Percentiles rank a stretch among this genome's conserved stretches.
Conservation (phyloP, 2,797 vertebrate genomes). For the Salmo trutta region DNA sequence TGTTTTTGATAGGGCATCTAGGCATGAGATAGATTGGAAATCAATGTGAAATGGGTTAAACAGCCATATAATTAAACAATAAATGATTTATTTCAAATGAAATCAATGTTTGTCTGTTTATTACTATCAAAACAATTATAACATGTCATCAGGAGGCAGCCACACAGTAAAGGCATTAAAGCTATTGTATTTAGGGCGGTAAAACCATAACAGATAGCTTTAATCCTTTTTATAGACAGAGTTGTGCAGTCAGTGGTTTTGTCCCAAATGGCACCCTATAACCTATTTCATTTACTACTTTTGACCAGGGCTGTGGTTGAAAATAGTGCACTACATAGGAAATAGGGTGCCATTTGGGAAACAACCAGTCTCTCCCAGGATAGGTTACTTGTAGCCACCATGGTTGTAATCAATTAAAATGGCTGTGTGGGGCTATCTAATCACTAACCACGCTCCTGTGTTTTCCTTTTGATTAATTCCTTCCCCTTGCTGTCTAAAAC, state of each 20-base stretch:
- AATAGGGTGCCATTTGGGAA: background rate
- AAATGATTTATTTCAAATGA: background rate
- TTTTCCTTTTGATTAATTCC: slow-evolving; percentile 43
- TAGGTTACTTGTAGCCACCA: background rate
- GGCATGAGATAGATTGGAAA: background rate
- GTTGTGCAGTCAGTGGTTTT: background rate
- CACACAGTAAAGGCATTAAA: background rate
- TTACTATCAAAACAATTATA: background rate
- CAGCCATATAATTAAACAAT: background rate
- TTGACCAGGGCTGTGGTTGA: background rate
- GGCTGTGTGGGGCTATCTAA: slow-evolving; percentile 10
- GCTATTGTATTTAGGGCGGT: background rate
- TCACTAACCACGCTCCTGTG: background rate
- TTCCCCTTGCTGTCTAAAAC: slow-evolving; percentile 32
- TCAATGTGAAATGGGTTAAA: background rate
- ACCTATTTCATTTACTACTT: background rate
- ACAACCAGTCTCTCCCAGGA: background rate
- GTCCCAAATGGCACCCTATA: background rate
- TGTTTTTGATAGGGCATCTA: background rate
- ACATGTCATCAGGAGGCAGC: background rate
- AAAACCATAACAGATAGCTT: background rate
- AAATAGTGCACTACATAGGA: background rate
- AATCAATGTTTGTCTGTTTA: background rate
- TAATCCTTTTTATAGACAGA: slow-evolving; percentile 1
- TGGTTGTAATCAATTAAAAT: slow-evolving; percentile 16